Evolutionary conservation across 2,888 invertebrate species (phyloP), one percentile per base, ranked within the genome.

Genomic region (Octodonta nipae): DNA sequence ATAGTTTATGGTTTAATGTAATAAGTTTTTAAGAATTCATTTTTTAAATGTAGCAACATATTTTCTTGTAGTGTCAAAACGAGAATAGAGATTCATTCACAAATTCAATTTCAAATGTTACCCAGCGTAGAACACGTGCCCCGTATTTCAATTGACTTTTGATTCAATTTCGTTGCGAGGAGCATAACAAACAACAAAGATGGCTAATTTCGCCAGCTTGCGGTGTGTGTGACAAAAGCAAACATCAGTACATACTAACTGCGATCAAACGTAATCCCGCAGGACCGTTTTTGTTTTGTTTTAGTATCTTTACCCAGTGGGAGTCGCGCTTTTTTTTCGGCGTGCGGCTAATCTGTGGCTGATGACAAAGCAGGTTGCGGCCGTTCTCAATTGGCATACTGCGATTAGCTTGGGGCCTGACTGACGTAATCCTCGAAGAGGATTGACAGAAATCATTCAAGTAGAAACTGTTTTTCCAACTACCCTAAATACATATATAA

Each of bases 401-500:
- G 41, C 46, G 45, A 49, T 51, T 47, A 46, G 44, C 31, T 28
- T 28, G 35, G 39, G 33, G 32, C 22, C 33, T 49, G 45, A 49
- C 42, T 45, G 49, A 49, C 47, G 42, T 50, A 45, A 51, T 43
- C 42, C 43, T 33, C 38, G 39, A 49, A 42, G 43, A 30, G 49
- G 44, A 50, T 50, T 50, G 54, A 53, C 48, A 50, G 50, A 41
- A 51, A 42, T 46, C 49, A 47, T 38, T 51, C 46, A 40, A 32
- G n/a, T n/a, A n/a, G n/a, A n/a, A n/a, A n/a, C n/a, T n/a, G n/a
- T n/a, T n/a, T n/a, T n/a, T n/a, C n/a, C n/a, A n/a, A n/a, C n/a
- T n/a, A n/a, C n/a, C n/a, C n/a, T n/a, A n/a, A n/a, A n/a, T n/a
- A n/a, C n/a, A n/a, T n/a, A n/a, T n/a, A n/a, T n/a, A n/a, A n/a